phyloP scores from a whole-genome alignment of 2,797 vertebrate species.

The Bovichtus diacanthus region DNA sequence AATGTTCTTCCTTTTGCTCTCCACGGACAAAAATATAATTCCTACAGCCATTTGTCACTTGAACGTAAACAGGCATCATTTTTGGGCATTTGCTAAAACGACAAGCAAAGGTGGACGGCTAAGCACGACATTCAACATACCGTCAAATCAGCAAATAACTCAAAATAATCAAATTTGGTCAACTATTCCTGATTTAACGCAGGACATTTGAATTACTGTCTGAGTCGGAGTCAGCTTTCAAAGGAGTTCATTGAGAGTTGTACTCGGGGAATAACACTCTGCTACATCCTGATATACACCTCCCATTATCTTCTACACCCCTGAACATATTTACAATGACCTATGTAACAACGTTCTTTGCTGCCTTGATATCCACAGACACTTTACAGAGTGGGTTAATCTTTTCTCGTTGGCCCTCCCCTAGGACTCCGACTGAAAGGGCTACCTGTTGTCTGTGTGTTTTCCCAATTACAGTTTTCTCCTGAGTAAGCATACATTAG shows the following conservation, averaged over 20 bases:
- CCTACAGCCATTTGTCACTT: not conserved
- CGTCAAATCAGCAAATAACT: not conserved
- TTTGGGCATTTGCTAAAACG: not conserved
- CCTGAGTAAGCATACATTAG: slow-evolving; percentile 77
- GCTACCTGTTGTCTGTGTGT: slow-evolving; percentile 71
- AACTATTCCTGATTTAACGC: not conserved
- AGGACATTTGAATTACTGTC: not conserved
- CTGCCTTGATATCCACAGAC: slow-evolving; percentile 31
- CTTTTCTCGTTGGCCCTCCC: slow-evolving; percentile 17
- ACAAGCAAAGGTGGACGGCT: not conserved
- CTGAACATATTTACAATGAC: slow-evolving; percentile 12
- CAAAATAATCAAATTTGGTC: too few species aligned
- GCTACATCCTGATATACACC: not conserved
- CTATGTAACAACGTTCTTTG: not conserved
- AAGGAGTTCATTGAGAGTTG: not conserved
- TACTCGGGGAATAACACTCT: not conserved
- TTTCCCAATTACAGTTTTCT: slow-evolving; percentile 69
- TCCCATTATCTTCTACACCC: slow-evolving; percentile 9
- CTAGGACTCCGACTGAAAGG: slow-evolving; percentile 54
- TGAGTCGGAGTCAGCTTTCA: not conserved
- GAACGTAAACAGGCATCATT: not conserved
- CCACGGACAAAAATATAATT: not conserved
- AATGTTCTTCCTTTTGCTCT: too few species aligned
- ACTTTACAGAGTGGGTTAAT: slow-evolving; percentile 38
- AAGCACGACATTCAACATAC: not conserved